Percentiles rank a stretch among this genome's conserved stretches.
phyloP scores from a whole-genome alignment of 2,113 vertebrate genomes.

The Gavia stellata region DNA sequence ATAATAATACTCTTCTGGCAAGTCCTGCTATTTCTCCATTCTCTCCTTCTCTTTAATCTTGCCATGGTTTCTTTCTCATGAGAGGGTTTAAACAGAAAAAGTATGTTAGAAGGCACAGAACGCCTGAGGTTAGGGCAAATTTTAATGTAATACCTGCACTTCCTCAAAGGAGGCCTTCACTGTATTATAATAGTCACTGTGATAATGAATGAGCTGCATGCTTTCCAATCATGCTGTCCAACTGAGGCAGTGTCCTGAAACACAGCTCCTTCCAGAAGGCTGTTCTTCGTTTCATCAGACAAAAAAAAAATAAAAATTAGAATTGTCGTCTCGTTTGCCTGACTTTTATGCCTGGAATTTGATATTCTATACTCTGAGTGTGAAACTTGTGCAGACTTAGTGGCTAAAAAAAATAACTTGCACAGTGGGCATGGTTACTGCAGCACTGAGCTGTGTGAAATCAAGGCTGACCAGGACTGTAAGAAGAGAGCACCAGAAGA shows the following conservation, averaged over 20 bases:
- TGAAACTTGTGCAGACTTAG: neutral
- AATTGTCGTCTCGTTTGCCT: neutral
- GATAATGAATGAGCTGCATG: neutral
- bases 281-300: neutral
- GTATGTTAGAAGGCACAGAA: neutral
- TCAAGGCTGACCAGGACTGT: neutral
- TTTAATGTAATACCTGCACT: neutral
- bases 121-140: neutral
- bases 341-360: neutral
- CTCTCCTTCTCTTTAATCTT: neutral
- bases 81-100: neutral
- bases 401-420: neutral
- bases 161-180: neutral
- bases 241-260: neutral
- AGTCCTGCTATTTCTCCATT: neutral
- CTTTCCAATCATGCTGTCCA: neutral
- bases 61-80: neutral
- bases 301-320: too few species aligned
- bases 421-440: rapidly evolving
- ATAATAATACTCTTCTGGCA: neutral
- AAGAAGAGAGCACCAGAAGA: neutral
- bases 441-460: neutral
- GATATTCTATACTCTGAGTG: neutral
- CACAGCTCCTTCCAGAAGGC: neutral
- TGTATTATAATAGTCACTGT: neutral